Conservation (phyloP, 2,797 vertebrate species). For the Channallabes apus region DNA sequence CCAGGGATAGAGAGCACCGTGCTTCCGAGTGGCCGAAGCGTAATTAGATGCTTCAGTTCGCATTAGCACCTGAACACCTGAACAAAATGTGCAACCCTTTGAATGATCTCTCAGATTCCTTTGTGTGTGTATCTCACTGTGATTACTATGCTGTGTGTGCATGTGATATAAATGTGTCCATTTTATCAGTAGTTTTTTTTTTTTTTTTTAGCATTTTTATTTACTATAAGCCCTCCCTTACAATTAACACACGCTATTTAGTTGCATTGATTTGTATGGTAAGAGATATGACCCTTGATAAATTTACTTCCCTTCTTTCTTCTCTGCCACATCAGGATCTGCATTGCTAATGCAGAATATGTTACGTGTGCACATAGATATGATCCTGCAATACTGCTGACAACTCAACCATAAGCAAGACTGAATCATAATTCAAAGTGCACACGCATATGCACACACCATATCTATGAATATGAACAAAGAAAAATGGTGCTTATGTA, state of each 20-base stretch:
- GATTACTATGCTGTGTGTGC: not conserved
- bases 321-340: constrained; percentile 32
- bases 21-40: constrained; percentile 48
- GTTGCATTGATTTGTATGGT: not conserved
- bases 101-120: constrained; percentile 47
- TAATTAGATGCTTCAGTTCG: constrained; percentile 67
- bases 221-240: not conserved
- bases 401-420: constrained; percentile 25
- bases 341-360: constrained; percentile 38
- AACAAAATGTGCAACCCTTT: not conserved
- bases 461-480: not conserved
- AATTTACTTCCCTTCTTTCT: constrained; percentile 33
- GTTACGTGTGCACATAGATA: constrained; percentile 47
- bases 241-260: not conserved
- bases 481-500: too few species aligned
- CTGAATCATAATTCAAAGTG: constrained; percentile 12
- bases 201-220: not conserved
- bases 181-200: not conserved
- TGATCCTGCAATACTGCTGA: constrained; percentile 39
- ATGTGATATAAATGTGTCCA: not conserved
- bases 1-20: constrained; percentile 35
- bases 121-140: constrained; percentile 20
- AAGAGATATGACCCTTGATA: constrained; percentile 27
- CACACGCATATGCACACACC: constrained; percentile 4
- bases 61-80: constrained; percentile 68